Evolutionary conservation across 2,797 vertebrate genomes (phyloP), one percentile per base, ranked within the genome.

Genomic region (Podarcis siculus): DNA sequence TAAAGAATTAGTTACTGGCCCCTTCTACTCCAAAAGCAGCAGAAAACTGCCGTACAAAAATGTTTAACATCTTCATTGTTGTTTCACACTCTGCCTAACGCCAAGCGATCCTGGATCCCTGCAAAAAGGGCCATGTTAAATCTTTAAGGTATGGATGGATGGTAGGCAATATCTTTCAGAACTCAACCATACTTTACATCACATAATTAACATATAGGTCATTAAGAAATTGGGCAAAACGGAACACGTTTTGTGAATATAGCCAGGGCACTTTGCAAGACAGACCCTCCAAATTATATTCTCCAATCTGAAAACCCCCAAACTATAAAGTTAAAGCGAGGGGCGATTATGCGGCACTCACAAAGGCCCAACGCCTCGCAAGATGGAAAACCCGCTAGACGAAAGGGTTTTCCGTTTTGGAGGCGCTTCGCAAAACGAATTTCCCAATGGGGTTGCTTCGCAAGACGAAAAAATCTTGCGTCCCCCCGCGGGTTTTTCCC

Each of bases 1-100:
- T 93, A 91, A 91, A 96, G 92, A 84, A 49, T 2, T 35, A 66
- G 66, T 85, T 90, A 83, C 79, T 86, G 79, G 49, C 82, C 13
- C 77, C 35, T 82, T 45, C 71, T 89, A 87, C 30, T 83, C 3
- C 79, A 84, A 89, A 89, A 42, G 49, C 42, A 88, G 13, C 32
- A 83, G 25, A 42, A 81, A 92, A 90, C 86, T 64, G 83, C 90
- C 87, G 77, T 69, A 73, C 66, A 72, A 80, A 55, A 30, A 81
- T 61, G 75, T 91, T 84, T 85, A 88, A 75, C 88, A 72, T 0
- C 7, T 79, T 67, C 8, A 25, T 71, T 93, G 84, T 85, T 23
- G 58, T 88, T 89, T 79, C 61, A 32, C 82, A 87, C 77, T 27
- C 39, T 69, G 64, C 30, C 25, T 55, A 82, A 19, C 5, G 4